These are phyloP conservation scores for Manis crassicaudata DNA, from an alignment of 2,797 vertebrate genomes.

Conservation along the genomic window DNA sequence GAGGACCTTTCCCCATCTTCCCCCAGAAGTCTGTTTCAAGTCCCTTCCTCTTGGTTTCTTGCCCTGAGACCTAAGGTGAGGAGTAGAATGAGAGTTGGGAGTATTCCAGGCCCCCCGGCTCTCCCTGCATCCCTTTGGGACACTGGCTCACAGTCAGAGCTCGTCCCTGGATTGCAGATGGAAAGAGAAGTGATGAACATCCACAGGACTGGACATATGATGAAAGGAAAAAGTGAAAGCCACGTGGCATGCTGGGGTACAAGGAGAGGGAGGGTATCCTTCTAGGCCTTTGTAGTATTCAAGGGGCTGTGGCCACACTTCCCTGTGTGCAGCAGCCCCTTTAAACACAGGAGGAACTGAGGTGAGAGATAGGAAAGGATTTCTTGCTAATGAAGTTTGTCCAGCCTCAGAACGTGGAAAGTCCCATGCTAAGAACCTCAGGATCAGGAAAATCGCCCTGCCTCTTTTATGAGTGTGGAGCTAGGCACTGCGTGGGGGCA, in stretches of 20 bases:
- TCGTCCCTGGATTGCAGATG: background rate
- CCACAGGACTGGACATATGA: background rate
- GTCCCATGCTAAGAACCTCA: background rate
- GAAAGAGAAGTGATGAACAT: background rate
- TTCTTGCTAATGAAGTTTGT: background rate
- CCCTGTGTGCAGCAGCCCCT: background rate
- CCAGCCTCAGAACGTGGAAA: background rate
- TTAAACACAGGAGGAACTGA: background rate
- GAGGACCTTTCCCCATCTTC: background rate
- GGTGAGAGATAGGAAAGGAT: background rate
- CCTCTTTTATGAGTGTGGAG: background rate
- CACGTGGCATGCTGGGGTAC: background rate
- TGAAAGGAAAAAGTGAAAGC: background rate
- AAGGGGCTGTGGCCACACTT: background rate
- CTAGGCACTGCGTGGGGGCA: accelerated
- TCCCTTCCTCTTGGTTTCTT: background rate
- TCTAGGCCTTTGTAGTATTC: background rate
- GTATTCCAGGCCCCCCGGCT: background rate
- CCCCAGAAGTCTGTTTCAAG: background rate
- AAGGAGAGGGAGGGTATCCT: background rate
- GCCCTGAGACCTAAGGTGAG: background rate
- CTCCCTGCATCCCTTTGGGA: background rate
- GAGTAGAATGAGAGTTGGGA: background rate
- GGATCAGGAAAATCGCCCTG: background rate
- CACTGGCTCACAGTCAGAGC: background rate